phyloP scores from a whole-genome alignment of 2,113 vertebrate genomes.

The Symphodus melops region DNA sequence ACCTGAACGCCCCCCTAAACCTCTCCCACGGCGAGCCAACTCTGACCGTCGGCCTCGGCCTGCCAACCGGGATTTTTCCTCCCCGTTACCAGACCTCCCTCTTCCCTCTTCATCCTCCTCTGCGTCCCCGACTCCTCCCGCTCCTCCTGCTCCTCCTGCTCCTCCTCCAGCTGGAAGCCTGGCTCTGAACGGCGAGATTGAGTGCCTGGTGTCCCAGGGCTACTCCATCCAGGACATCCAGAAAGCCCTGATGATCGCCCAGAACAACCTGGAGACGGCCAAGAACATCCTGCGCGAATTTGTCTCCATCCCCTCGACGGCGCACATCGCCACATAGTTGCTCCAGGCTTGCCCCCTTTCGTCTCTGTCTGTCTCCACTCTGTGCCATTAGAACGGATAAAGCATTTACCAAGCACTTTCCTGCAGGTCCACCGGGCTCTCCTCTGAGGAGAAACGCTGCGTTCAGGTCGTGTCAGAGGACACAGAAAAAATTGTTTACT shows the following conservation, averaged over 20 bases:
- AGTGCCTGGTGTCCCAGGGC: slow-evolving; percentile 94
- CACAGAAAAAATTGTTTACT: background rate
- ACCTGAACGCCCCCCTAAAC: slow-evolving; percentile 92
- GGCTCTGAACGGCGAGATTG: slow-evolving; percentile 93
- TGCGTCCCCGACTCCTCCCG: background rate
- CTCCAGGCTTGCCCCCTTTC: background rate
- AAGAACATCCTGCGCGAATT: slow-evolving; percentile 99
- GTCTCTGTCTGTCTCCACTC: slow-evolving; percentile 41
- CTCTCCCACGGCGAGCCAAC: slow-evolving; percentile 92
- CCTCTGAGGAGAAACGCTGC: slow-evolving; percentile 21
- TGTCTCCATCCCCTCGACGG: slow-evolving; percentile 92
- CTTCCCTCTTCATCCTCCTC: slow-evolving; percentile 30
- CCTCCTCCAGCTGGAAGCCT: slow-evolving; percentile 49
- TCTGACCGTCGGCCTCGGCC: slow-evolving; percentile 89
- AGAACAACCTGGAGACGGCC: slow-evolving; percentile 99
- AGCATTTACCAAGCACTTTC: slow-evolving; percentile 69
- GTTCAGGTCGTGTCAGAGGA: slow-evolving; percentile 31
- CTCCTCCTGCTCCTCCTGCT: background rate
- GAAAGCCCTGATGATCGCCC: slow-evolving; percentile 97
- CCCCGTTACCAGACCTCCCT: slow-evolving; percentile 43
- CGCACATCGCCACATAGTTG: slow-evolving; percentile 94
- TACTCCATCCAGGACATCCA: slow-evolving; percentile 99
- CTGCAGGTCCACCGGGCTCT: slow-evolving; percentile 48
- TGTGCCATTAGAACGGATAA: slow-evolving; percentile 67
- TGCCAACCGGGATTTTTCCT: slow-evolving; percentile 66